Percentiles rank a stretch among this genome's conserved stretches.
phyloP scores from a whole-genome alignment of 2,113 vertebrate species.

The Rhodinocichla rosea region DNA sequence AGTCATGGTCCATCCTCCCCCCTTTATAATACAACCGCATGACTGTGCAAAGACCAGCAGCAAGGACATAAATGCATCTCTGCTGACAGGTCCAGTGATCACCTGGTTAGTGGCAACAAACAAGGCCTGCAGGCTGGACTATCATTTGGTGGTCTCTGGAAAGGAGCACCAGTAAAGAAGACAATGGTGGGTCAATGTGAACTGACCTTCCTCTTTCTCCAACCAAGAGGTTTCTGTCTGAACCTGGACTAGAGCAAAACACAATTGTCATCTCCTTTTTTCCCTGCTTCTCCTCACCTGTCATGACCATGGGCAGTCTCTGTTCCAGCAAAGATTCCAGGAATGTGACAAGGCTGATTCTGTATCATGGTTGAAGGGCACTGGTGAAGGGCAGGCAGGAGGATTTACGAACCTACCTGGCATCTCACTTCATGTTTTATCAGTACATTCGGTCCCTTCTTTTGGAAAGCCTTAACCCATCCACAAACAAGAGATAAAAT shows the following conservation, averaged over 20 bases:
- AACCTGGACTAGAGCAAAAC: not conserved
- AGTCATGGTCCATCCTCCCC: not conserved
- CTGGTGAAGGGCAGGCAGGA: not conserved
- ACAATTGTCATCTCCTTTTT: not conserved
- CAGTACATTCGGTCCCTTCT: not conserved
- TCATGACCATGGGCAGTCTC: not conserved
- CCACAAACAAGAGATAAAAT: not conserved
- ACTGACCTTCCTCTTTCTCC: not conserved
- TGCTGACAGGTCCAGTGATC: not conserved
- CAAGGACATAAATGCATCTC: not conserved
- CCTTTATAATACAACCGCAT: rapidly evolving
- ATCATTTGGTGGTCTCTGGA: not conserved
- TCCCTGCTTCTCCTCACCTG: not conserved
- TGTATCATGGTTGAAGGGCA: not conserved
- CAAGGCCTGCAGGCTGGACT: not conserved
- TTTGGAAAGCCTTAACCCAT: not conserved
- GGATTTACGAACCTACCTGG: not conserved
- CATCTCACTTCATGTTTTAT: not conserved
- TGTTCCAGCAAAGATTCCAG: not conserved
- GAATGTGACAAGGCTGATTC: not conserved
- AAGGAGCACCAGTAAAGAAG: not conserved
- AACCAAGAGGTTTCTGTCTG: not conserved
- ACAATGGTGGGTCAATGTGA: not conserved
- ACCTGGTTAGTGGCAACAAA: not conserved
- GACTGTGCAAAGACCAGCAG: not conserved